Conservation (phyloP, 1,140 invertebrate genomes). For the Venturia canescens region DNA sequence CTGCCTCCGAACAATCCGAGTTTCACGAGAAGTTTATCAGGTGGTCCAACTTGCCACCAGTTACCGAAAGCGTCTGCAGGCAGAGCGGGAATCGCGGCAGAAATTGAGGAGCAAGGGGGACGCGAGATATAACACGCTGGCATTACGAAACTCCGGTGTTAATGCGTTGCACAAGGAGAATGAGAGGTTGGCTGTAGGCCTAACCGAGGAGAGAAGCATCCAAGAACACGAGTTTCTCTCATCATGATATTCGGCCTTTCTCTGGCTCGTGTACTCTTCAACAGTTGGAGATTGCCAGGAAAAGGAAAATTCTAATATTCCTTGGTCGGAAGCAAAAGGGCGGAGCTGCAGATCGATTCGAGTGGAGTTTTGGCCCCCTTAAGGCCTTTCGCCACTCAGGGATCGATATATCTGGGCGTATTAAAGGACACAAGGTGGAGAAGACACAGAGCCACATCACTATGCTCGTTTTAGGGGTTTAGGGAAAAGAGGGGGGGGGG, state of each 20-base stretch:
- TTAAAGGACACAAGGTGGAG: constrained; percentile 25
- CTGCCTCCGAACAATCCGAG: background rate
- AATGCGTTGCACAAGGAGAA: constrained; percentile 37
- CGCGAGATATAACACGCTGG: background rate
- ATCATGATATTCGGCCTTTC: constrained; percentile 6
- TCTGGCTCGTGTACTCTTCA: background rate
- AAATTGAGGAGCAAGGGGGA: too few relatives aligned
- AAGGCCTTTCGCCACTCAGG: background rate
- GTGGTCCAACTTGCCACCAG: background rate
- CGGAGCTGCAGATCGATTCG: background rate
- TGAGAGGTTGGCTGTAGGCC: constrained; percentile 22
- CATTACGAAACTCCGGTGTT: constrained; percentile 41
- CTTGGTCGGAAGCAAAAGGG: background rate
- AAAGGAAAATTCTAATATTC: background rate
- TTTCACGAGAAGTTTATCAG: background rate
- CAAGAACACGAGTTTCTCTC: constrained; percentile 26
- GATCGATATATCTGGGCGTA: background rate
- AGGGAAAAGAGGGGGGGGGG: background rate
- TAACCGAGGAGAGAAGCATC: constrained; percentile 36
- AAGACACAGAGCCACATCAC: constrained; percentile 17
- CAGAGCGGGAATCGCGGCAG: constrained; percentile 17
- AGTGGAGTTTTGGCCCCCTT: background rate
- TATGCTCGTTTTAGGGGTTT: constrained; percentile 11
- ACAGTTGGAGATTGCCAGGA: constrained; percentile 28
- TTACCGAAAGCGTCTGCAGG: background rate